Evolutionary conservation across 2,113 vertebrate species (phyloP).

Genomic region (Eudyptes chrysolophus): DNA sequence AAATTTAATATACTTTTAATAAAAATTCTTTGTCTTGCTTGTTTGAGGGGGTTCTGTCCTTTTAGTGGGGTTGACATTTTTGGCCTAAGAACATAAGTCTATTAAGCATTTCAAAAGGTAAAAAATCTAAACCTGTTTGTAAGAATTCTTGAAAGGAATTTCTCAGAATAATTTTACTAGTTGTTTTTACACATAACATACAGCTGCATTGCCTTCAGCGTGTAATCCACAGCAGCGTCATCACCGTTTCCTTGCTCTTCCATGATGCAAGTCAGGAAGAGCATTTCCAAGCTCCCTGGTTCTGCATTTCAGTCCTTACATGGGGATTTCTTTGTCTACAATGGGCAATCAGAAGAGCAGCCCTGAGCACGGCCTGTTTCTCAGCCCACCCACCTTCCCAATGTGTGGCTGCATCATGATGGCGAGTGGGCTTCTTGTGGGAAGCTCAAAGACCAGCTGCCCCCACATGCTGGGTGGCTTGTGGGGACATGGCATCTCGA

Average conservation of each 20-base stretch:
- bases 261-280: neutral
- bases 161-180: neutral
- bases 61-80: neutral
- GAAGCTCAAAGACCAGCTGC: neutral
- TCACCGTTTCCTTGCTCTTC: neutral
- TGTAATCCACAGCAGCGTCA: neutral
- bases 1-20: neutral
- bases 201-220: neutral
- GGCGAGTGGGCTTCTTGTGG: neutral
- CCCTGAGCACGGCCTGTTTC: neutral
- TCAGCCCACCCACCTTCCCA: neutral
- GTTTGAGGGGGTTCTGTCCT: neutral
- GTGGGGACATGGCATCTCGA: neutral
- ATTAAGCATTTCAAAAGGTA: neutral
- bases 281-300: neutral
- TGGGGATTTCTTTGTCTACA: neutral
- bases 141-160: neutral
- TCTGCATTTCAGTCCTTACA: neutral
- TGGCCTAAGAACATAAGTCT: neutral
- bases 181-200: neutral
- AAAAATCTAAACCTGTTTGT: neutral
- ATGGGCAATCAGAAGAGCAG: neutral
- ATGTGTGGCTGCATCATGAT: rapidly evolving
- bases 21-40: neutral
- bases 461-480: neutral